phyloP scores from a whole-genome alignment of 1,140 invertebrate species.

The Holotrichia oblita region DNA sequence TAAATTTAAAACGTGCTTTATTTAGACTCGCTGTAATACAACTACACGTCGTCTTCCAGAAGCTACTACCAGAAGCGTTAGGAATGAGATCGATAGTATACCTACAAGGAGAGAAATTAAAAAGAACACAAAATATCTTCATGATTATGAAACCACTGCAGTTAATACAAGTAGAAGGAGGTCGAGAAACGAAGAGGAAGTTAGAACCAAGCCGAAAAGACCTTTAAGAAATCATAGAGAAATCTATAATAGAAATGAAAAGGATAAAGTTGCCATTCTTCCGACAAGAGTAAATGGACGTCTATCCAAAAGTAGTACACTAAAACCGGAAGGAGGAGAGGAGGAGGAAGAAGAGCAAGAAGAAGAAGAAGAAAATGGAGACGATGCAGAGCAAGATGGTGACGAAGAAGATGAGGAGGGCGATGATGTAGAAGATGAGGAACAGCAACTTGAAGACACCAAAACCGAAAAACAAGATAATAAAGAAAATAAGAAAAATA shows the following conservation, averaged over 20 bases:
- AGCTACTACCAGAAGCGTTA: slow-evolving; percentile 4
- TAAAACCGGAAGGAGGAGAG: slow-evolving; percentile 37
- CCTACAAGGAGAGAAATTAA: slow-evolving; percentile 45
- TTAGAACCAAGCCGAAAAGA: neutral
- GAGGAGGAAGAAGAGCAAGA: slow-evolving; percentile 37
- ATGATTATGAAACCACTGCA: slow-evolving; percentile 49
- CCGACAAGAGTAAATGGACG: slow-evolving; percentile 26
- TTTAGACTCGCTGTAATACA: slow-evolving; percentile 3
- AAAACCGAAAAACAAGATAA: slow-evolving; percentile 38
- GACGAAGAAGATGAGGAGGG: slow-evolving; percentile 42
- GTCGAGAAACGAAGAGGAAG: slow-evolving; percentile 19
- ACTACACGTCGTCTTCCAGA: slow-evolving; percentile 10
- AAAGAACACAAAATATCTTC: slow-evolving; percentile 50
- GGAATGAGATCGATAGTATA: slow-evolving; percentile 39
- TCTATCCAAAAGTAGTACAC: neutral
- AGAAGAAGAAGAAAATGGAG: slow-evolving; percentile 9
- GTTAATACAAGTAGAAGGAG: slow-evolving; percentile 40
- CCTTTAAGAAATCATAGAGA: slow-evolving; percentile 24
- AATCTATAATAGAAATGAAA: slow-evolving; percentile 16
- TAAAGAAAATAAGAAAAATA: slow-evolving; percentile 43
- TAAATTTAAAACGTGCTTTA: neutral
- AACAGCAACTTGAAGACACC: slow-evolving; percentile 33
- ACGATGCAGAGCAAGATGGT: slow-evolving; percentile 39
- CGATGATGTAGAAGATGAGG: slow-evolving; percentile 36
- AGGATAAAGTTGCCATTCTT: neutral